Conservation (phyloP, 1,140 invertebrate species). For the Panagrolaimus sp. region DNA sequence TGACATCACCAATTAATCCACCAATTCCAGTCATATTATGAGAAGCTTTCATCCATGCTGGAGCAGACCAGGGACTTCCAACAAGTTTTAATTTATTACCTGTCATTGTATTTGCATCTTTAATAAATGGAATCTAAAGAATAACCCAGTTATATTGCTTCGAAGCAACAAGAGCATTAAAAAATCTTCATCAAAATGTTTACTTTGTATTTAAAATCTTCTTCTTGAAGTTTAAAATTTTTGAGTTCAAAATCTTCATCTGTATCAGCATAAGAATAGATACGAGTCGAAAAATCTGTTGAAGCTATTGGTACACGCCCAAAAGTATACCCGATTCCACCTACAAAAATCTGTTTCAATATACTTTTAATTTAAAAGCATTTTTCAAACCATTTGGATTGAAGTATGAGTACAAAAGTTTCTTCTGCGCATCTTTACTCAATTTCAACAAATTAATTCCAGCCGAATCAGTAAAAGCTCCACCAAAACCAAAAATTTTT, state of each 20-base stretch:
- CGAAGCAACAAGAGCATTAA: too few relatives aligned
- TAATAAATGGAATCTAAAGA: neutral
- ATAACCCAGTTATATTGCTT: too few relatives aligned
- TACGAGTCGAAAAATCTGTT: slow-evolving; percentile 10
- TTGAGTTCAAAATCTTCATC: slow-evolving; percentile 1
- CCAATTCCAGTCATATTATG: slow-evolving; percentile 63
- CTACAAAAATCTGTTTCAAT: too few relatives aligned
- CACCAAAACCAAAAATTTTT: slow-evolving; percentile 1
- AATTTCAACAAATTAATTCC: slow-evolving; percentile 6
- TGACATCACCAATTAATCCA: slow-evolving; percentile 63
- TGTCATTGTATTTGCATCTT: neutral
- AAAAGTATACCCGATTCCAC: slow-evolving; percentile 1
- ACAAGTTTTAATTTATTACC: slow-evolving; percentile 61
- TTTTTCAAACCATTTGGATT: neutral
- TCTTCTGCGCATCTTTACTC: neutral
- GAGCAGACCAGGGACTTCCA: slow-evolving; percentile 74
- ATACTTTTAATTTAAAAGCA: neutral
- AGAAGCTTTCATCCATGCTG: slow-evolving; percentile 86
- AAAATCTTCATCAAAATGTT: neutral
- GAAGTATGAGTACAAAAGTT: slow-evolving; percentile 11
- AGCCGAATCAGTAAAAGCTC: slow-evolving; percentile 7
- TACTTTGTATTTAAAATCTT: slow-evolving; percentile 15
- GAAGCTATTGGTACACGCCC: slow-evolving; percentile 1
- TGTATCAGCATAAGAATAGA: slow-evolving; percentile 10
- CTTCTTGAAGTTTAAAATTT: slow-evolving; percentile 1